phyloP scores from a whole-genome alignment of 2,113 vertebrate genomes.

The Pampusana beccarii region DNA sequence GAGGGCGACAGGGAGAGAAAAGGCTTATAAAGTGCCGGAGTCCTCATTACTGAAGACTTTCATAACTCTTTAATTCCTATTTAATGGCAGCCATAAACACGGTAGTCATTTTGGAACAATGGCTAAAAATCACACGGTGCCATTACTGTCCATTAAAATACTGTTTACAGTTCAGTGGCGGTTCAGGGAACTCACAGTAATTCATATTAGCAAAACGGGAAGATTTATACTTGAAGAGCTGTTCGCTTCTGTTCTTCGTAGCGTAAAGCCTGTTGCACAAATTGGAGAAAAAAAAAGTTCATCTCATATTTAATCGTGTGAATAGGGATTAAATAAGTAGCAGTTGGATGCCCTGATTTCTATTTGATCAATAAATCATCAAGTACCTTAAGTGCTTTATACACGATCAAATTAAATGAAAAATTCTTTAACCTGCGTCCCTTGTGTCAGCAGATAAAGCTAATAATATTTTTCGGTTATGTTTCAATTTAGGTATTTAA shows the following conservation, averaged over 20 bases:
- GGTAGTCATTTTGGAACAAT: slow-evolving; percentile 80
- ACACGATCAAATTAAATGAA: slow-evolving; percentile 81
- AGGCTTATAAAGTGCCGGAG: slow-evolving; percentile 65
- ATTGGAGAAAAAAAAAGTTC: slow-evolving; percentile 43
- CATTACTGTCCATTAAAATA: slow-evolving; percentile 82
- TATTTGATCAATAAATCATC: slow-evolving; percentile 84
- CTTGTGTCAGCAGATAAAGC: slow-evolving; percentile 73
- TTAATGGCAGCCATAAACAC: slow-evolving; percentile 80
- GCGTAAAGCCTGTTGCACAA: slow-evolving; percentile 48
- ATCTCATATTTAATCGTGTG: slow-evolving; percentile 72
- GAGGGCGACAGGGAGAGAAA: background rate
- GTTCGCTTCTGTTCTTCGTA: slow-evolving; percentile 35
- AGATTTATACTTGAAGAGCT: slow-evolving; percentile 71
- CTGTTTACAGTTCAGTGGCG: slow-evolving; percentile 81
- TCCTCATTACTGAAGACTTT: slow-evolving; percentile 78
- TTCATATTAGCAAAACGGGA: slow-evolving; percentile 68
- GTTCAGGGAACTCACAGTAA: slow-evolving; percentile 69
- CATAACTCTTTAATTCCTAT: slow-evolving; percentile 82
- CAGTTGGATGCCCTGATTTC: slow-evolving; percentile 76
- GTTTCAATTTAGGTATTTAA: slow-evolving; percentile 71
- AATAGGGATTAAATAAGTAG: slow-evolving; percentile 76
- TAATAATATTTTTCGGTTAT: slow-evolving; percentile 76
- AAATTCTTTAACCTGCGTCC: slow-evolving; percentile 79
- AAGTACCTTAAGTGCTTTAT: slow-evolving; percentile 81
- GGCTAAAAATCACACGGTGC: slow-evolving; percentile 80